Percentiles rank a stretch among this genome's conserved stretches.
phyloP scores from a whole-genome alignment of 2,797 vertebrate species.

The Nasua narica region DNA sequence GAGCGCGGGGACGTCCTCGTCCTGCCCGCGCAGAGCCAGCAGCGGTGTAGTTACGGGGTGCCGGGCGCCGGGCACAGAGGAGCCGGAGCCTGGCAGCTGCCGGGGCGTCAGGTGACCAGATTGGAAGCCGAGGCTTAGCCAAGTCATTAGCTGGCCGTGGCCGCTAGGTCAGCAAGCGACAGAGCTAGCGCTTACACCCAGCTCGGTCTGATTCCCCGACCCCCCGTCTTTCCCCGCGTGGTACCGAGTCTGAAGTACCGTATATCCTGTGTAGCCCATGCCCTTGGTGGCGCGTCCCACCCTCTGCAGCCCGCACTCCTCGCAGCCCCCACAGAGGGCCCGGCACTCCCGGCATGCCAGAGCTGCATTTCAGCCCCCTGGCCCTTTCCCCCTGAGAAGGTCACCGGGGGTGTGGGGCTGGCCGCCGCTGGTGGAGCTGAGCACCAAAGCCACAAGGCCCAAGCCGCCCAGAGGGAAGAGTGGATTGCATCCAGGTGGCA shows the following conservation, averaged over 20 bases:
- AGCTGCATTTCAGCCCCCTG: not conserved
- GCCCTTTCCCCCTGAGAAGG: not conserved
- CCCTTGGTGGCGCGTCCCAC: accelerated
- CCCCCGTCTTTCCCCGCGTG: not conserved
- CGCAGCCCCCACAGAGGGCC: accelerated
- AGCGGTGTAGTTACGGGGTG: accelerated
- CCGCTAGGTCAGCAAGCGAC: not conserved
- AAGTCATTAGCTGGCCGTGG: not conserved
- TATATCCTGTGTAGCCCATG: accelerated
- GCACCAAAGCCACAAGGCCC: accelerated
- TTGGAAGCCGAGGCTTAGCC: not conserved
- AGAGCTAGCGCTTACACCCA: accelerated
- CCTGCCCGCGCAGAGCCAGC: accelerated
- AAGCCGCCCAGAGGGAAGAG: not conserved
- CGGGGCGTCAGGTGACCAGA: not conserved
- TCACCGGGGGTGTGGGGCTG: not conserved
- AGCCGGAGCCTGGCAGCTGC: not conserved
- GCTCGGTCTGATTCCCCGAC: not conserved
- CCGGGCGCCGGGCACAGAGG: accelerated
- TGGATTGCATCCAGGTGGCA: not conserved
- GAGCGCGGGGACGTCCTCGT: not conserved
- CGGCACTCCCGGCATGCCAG: accelerated
- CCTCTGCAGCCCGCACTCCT: not conserved
- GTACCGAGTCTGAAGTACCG: accelerated
- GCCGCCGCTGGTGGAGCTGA: not conserved